These are phyloP conservation scores for Toxotes jaculatrix DNA, from an alignment of 2,113 vertebrate species.

Conservation along the genomic window DNA sequence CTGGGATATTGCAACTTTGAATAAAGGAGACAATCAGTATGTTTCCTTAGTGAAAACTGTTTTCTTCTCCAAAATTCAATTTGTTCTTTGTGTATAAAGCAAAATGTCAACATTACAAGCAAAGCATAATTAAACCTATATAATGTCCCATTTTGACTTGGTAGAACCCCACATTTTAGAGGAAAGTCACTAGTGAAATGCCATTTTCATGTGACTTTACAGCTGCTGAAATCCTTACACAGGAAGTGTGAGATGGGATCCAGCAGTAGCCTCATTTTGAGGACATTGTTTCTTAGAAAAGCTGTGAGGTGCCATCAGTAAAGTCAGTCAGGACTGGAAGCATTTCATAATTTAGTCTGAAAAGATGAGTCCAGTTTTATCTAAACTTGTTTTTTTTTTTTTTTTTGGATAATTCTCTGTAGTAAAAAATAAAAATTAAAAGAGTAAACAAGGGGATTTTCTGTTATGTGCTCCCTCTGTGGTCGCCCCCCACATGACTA, in stretches of 20 bases:
- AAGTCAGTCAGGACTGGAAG: background rate
- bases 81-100: background rate
- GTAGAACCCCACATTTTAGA: background rate
- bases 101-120: background rate
- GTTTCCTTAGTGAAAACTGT: no score
- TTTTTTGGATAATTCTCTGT: background rate
- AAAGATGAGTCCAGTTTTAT: constrained; percentile 5
- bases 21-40: no score
- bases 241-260: background rate
- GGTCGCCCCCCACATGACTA: constrained; percentile 45
- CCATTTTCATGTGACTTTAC: background rate
- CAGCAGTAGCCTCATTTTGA: background rate
- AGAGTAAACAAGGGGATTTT: constrained; percentile 21
- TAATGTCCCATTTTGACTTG: background rate
- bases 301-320: background rate
- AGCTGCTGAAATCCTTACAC: background rate
- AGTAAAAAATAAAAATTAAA: background rate
- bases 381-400: constrained; percentile 8
- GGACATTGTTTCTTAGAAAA: background rate
- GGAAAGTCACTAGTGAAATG: background rate
- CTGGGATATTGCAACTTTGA: no score
- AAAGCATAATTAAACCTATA: no score
- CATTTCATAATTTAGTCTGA: background rate
- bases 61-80: no score
- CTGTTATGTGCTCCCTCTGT: constrained; percentile 40